phyloP scores from a whole-genome alignment of 2,888 invertebrate genomes.

The Hemaris fuciformis region DNA sequence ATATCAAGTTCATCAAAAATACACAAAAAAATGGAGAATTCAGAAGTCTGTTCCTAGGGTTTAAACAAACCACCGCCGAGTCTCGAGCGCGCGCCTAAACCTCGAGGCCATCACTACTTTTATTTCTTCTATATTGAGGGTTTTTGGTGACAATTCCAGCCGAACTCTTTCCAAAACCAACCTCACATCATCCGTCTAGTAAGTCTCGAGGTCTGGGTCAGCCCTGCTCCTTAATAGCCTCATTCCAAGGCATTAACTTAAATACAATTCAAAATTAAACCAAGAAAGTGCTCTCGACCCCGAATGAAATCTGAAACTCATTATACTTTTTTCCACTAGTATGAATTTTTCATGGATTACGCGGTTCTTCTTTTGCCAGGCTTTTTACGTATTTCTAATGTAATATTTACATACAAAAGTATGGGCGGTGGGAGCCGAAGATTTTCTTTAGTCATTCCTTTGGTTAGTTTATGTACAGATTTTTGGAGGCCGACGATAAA shows the following conservation, averaged over 20 bases:
- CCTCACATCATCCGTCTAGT: too few relatives aligned
- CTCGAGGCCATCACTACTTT: too few relatives aligned
- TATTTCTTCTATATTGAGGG: too few relatives aligned
- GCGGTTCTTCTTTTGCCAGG: not conserved
- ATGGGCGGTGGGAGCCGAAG: not conserved
- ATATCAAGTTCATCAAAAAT: too few relatives aligned
- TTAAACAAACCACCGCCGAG: too few relatives aligned
- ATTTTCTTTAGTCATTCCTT: not conserved
- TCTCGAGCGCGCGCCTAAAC: too few relatives aligned
- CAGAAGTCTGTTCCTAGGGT: too few relatives aligned
- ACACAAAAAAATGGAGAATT: too few relatives aligned
- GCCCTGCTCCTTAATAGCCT: not conserved
- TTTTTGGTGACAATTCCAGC: too few relatives aligned
- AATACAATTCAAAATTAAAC: constrained; percentile 1
- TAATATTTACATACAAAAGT: constrained; percentile 9
- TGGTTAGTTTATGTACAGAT: not conserved
- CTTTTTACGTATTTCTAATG: not conserved
- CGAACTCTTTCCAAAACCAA: too few relatives aligned
- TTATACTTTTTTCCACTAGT: constrained; percentile 7
- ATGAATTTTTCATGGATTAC: constrained; percentile 10
- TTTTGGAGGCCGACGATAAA: constrained; percentile 1
- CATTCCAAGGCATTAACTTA: not conserved
- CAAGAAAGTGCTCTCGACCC: not conserved
- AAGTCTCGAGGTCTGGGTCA: too few relatives aligned
- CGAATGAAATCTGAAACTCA: constrained; percentile 7